Evolutionary conservation across 2,797 vertebrate species (phyloP), one percentile per base, ranked within the genome.

Genomic region (Adrianichthys oophorus): DNA sequence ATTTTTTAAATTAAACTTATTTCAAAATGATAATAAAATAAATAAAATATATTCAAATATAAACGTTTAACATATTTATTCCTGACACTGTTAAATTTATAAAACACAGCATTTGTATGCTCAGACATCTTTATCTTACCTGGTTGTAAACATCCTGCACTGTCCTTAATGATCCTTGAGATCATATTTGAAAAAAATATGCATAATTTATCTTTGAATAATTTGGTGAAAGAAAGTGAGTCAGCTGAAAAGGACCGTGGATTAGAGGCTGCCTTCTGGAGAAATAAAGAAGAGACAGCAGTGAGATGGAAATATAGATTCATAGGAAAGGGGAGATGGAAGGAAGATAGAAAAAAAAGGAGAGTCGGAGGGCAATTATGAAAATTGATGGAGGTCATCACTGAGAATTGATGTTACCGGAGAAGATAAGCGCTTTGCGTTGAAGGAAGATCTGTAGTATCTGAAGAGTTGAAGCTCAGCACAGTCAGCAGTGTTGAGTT

Each of bases 301-400:
- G 44, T 29, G 17, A 70, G 69, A 79, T 75, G 68, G 78, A 64
- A 65, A 75, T 52, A 42, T 47, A 61, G 64, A 24, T 42, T 42
- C 49, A 40, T 29, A 63, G 67, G 68, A 67, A 67, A 12, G 10
- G 51, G 43, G 40, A 73, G 78, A 88, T 70, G 61, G 63, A 70
- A 62, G 56, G 50, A 26, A 12, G 63, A 76, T 73, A 68, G 74
- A 74, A 32, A 32, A 67, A 75, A 74, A 76, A 78, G 53, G 51
- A 52, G 51, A 74, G 70, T 69, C 57, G 56, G 79, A 79, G 64
- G 55, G 71, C 65, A 64, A 81, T 85, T 76, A 81, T 74, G 61
- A 78, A 80, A 80, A 80, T 44, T 70, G 74, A 83, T 78, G 68
- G 62, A 50, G 77, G 74, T 87, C 82, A 70, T 83, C 52, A 42